Percentiles rank a stretch among this genome's conserved stretches.
Evolutionary conservation across 2,113 vertebrate species (phyloP).

Genomic region (Mormoops blainvillei): DNA sequence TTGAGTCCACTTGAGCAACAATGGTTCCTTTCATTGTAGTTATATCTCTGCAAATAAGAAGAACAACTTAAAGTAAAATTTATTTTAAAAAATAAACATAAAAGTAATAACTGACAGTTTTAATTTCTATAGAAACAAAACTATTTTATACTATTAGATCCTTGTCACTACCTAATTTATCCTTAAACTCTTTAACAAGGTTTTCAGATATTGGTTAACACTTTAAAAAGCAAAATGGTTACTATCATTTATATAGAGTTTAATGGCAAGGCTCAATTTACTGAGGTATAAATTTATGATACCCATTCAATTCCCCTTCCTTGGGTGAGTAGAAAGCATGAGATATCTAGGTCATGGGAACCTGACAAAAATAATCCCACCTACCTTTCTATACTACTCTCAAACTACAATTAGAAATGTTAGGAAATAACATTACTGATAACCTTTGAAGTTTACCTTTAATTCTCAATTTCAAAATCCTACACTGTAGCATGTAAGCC

Average conservation of each 20-base stretch:
- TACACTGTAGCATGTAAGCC: not conserved
- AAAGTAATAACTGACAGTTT: not conserved
- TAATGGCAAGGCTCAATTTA: not conserved
- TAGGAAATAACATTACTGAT: not conserved
- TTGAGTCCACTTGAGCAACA: constrained; percentile 98
- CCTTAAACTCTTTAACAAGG: not conserved
- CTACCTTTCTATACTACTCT: not conserved
- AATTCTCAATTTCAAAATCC: constrained; percentile 6
- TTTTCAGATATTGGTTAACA: not conserved
- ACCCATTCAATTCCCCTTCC: not conserved
- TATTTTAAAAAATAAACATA: not conserved
- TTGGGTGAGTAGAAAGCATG: not conserved
- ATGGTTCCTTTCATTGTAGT: constrained; percentile 99
- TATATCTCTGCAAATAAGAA: constrained; percentile 89
- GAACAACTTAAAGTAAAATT: not conserved
- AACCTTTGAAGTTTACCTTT: not conserved
- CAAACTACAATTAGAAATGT: not conserved
- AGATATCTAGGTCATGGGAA: not conserved
- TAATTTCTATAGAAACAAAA: constrained; percentile 8
- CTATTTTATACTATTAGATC: not conserved
- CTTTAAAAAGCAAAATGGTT: not conserved
- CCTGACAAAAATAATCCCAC: not conserved
- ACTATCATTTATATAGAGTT: not conserved
- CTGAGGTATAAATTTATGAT: not conserved
- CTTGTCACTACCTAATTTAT: not conserved